Evolutionary conservation across 1,140 invertebrate species (phyloP).

Genomic region (Calliphora vicina): DNA sequence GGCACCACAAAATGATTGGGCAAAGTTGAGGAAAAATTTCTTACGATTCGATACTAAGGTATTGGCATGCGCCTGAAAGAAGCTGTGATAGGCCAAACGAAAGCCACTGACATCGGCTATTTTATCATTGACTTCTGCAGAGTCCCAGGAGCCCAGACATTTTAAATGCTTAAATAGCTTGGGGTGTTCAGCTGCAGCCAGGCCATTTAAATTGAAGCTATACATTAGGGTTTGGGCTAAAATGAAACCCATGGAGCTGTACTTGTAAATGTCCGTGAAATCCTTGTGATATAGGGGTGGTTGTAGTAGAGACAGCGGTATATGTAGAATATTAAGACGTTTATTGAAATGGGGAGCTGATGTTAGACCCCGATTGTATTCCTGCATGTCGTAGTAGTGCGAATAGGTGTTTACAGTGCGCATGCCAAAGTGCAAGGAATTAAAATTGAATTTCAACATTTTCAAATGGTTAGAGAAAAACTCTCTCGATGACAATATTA

Average conservation of each 20-base stretch:
- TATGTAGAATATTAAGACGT: slow-evolving; percentile 45
- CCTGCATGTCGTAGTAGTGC: slow-evolving; percentile 22
- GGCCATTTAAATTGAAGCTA: slow-evolving; percentile 43
- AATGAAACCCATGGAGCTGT: slow-evolving; percentile 51
- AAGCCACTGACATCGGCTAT: slow-evolving; percentile 50
- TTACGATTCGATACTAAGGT: not conserved
- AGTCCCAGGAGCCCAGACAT: slow-evolving; percentile 43
- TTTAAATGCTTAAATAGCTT: slow-evolving; percentile 36
- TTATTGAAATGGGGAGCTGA: slow-evolving; percentile 47
- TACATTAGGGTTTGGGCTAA: slow-evolving; percentile 53
- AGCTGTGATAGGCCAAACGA: slow-evolving; percentile 46
- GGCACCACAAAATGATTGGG: slow-evolving; percentile 54
- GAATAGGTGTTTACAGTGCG: slow-evolving; percentile 28
- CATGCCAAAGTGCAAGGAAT: slow-evolving; percentile 26
- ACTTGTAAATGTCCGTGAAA: slow-evolving; percentile 50
- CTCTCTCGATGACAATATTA: slow-evolving; percentile 40
- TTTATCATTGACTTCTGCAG: slow-evolving; percentile 47
- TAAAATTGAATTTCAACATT: slow-evolving; percentile 42
- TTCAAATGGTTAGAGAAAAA: slow-evolving; percentile 46
- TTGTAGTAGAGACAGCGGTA: slow-evolving; percentile 50
- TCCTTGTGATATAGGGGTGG: slow-evolving; percentile 44
- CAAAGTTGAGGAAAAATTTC: slow-evolving; percentile 53
- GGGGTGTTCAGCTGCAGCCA: slow-evolving; percentile 42
- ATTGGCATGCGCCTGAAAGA: slow-evolving; percentile 32
- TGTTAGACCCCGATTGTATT: slow-evolving; percentile 38